Conservation (phyloP, 2,888 invertebrate genomes). For the Agrilus biguttatus region DNA sequence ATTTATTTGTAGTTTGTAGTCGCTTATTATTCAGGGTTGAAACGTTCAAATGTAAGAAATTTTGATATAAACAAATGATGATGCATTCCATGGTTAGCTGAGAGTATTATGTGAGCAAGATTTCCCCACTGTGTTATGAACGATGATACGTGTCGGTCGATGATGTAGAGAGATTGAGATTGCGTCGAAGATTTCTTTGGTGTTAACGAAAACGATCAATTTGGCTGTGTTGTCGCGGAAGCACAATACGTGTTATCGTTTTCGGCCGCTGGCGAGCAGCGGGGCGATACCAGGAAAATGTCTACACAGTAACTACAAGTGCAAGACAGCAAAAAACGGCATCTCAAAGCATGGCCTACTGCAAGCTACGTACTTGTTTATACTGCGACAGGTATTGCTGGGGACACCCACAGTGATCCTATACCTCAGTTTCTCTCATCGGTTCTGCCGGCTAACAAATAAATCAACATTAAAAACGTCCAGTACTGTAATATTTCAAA, state of each 20-base stretch:
- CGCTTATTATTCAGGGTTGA: too few species aligned
- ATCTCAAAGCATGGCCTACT: conserved; percentile 30
- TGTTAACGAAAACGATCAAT: conserved; percentile 8
- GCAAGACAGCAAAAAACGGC: conserved; percentile 28
- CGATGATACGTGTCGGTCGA: too few species aligned
- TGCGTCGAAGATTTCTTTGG: conserved; percentile 2
- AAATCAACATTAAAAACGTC: conserved; percentile 29
- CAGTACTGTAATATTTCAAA: conserved; percentile 2
- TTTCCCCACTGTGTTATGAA: too few species aligned
- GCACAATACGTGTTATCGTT: conserved; percentile 8
- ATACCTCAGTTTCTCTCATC: conserved; percentile 63
- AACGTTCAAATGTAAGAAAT: too few species aligned
- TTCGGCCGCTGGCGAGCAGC: conserved; percentile 11
- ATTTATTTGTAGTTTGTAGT: too few species aligned
- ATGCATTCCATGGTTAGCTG: too few species aligned
- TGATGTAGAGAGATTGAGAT: too few species aligned
- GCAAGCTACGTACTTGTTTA: conserved; percentile 46
- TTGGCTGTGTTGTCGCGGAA: conserved; percentile 30
- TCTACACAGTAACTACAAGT: conserved; percentile 30
- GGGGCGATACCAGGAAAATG: conserved; percentile 21
- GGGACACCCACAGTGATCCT: conserved; percentile 41
- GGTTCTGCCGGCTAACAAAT: conserved; percentile 58
- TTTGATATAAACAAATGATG: too few species aligned
- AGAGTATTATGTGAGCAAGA: too few species aligned
- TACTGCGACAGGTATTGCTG: conserved; percentile 44